Evolutionary conservation across 1,140 invertebrate species (phyloP).

Genomic region (Brevipalpus yothersi): DNA sequence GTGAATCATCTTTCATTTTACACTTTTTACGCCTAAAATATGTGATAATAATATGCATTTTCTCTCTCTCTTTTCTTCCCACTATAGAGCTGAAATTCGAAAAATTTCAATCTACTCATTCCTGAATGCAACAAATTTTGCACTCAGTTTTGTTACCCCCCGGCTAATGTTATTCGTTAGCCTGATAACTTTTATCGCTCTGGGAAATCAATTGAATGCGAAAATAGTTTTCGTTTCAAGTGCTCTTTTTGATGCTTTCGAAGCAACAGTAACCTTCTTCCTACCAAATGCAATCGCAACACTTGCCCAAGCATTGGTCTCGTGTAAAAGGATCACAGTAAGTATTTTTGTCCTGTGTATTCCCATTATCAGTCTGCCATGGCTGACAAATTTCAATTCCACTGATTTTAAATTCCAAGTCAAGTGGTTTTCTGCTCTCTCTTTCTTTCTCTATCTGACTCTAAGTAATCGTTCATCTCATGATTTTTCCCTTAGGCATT

Average conservation of each 20-base stretch:
- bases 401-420: too few species aligned
- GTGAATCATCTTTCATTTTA: not conserved
- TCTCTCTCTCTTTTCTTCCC: not conserved
- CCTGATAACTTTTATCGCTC: slow-evolving; percentile 35
- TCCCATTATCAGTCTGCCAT: not conserved
- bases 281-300: slow-evolving; percentile 40
- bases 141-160: slow-evolving; percentile 23
- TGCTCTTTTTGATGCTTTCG: slow-evolving; percentile 38
- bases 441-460: too few species aligned
- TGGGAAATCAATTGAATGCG: slow-evolving; percentile 34
- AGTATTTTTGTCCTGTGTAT: not conserved
- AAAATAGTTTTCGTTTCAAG: slow-evolving; percentile 47
- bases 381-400: not conserved
- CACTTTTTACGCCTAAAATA: not conserved
- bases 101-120: slow-evolving; percentile 35
- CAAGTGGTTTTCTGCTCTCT: too few species aligned
- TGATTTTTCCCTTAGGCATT: not conserved
- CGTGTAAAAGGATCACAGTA: slow-evolving; percentile 29
- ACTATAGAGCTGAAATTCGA: slow-evolving; percentile 5
- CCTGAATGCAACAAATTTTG: slow-evolving; percentile 35
- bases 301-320: slow-evolving; percentile 24
- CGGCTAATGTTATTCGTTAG: slow-evolving; percentile 43
- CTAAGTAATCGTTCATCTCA: not conserved
- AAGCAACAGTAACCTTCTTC: slow-evolving; percentile 34
- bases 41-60: too few species aligned